These are phyloP conservation scores for Toxotes jaculatrix DNA, from an alignment of 2,113 vertebrate genomes.

Conservation along the genomic window DNA sequence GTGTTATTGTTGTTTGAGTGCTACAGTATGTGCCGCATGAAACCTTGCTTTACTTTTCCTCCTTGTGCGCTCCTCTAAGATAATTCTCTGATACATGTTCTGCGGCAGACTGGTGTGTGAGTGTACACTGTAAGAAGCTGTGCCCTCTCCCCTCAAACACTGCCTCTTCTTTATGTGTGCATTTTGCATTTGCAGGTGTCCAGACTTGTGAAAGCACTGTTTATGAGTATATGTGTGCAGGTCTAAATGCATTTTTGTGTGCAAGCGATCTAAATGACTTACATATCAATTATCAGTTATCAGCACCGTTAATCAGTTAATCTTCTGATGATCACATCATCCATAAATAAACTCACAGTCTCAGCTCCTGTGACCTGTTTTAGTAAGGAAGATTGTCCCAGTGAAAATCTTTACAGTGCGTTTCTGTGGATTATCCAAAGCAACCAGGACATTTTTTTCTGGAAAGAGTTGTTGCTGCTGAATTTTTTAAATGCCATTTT, in stretches of 20 bases:
- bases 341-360: no score
- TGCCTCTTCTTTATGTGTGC: constrained; percentile 16
- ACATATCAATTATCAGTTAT: no score
- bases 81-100: constrained; percentile 15
- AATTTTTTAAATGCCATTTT: not conserved
- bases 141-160: constrained; percentile 18
- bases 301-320: no score
- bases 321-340: no score
- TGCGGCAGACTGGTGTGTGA: not conserved
- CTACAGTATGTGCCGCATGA: not conserved
- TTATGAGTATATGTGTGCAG: not conserved
- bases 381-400: no score
- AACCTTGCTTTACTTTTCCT: constrained; percentile 21
- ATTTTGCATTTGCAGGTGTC: constrained; percentile 26
- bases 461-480: no score
- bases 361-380: no score
- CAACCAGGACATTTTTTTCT: not conserved
- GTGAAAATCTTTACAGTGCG: no score
- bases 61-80: constrained; percentile 16
- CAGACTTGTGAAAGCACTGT: constrained; percentile 1
- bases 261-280: no score
- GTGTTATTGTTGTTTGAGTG: constrained; percentile 13
- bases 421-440: not conserved
- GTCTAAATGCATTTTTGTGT: not conserved
- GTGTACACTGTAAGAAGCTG: not conserved